Conservation (phyloP, 2,797 vertebrate species). For the Hypotaenidia philippensis region DNA sequence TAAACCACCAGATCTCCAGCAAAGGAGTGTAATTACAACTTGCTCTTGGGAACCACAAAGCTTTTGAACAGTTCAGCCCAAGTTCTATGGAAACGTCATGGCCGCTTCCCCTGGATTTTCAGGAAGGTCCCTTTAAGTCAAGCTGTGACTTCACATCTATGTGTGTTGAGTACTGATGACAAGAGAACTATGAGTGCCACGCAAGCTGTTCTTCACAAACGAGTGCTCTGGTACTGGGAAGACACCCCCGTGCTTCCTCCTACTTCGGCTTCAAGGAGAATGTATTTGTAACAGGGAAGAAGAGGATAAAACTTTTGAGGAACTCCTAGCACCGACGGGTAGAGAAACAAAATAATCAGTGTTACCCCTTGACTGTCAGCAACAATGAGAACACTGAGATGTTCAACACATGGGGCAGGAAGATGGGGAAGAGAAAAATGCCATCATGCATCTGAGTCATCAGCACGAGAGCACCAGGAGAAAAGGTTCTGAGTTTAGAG, state of each 20-base stretch:
- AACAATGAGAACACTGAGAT: rapidly evolving
- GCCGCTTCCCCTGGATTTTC: not conserved
- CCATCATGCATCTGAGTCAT: not conserved
- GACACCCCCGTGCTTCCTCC: not conserved
- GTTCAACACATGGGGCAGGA: rapidly evolving
- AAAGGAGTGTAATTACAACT: not conserved
- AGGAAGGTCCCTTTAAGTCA: not conserved
- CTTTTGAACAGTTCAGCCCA: not conserved
- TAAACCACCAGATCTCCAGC: not conserved
- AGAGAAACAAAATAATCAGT: not conserved
- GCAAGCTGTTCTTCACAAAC: not conserved
- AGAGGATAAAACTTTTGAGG: not conserved
- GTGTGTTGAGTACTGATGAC: rapidly evolving
- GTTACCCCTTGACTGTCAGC: not conserved
- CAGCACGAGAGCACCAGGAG: rapidly evolving
- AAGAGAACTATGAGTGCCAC: not conserved
- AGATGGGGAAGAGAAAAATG: not conserved
- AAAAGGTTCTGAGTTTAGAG: not conserved
- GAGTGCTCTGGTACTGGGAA: not conserved
- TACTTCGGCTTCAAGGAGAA: not conserved
- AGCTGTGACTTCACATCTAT: not conserved
- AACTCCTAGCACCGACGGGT: not conserved
- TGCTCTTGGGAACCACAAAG: not conserved
- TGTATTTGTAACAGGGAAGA: rapidly evolving
- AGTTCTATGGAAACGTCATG: not conserved